A percentile compares a stretch with the other conserved stretches of the same genome.
These are phyloP conservation scores for Zaprionus vittiger DNA, from an alignment of 1,140 invertebrate species.

Conservation along the genomic window DNA sequence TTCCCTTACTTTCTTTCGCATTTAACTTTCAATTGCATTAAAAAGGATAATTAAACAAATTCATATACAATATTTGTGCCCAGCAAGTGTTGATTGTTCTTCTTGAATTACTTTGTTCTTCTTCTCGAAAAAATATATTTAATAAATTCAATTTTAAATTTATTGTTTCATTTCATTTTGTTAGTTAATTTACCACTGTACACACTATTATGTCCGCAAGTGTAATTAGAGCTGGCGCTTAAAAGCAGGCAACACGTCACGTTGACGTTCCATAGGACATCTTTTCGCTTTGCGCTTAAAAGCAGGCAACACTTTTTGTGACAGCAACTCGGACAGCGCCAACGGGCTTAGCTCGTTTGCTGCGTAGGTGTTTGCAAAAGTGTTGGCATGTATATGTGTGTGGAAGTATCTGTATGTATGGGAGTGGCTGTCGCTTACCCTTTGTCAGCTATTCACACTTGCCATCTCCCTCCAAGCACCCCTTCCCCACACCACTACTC, in stretches of 20 bases:
- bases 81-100: not conserved
- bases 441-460: conserved; percentile 13
- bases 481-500: too few relatives aligned
- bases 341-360: too few relatives aligned
- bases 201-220: not conserved
- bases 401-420: conserved; percentile 1
- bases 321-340: not conserved
- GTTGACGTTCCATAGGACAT: not conserved
- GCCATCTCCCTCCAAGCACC: not conserved
- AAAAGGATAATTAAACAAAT: not conserved
- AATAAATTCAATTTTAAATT: not conserved
- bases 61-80: not conserved
- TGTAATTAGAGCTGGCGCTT: conserved; percentile 5
- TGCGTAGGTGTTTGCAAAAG: not conserved
- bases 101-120: too few relatives aligned
- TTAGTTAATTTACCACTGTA: not conserved
- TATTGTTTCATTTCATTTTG: not conserved
- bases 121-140: not conserved
- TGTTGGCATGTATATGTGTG: not conserved
- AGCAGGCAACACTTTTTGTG: not conserved
- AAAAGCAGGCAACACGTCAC: not conserved
- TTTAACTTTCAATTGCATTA: not conserved
- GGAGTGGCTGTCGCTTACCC: conserved; percentile 3
- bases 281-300: not conserved
- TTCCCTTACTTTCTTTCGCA: not conserved